Conservation (phyloP, 2,888 invertebrate species). For the Deilephila elpenor region DNA sequence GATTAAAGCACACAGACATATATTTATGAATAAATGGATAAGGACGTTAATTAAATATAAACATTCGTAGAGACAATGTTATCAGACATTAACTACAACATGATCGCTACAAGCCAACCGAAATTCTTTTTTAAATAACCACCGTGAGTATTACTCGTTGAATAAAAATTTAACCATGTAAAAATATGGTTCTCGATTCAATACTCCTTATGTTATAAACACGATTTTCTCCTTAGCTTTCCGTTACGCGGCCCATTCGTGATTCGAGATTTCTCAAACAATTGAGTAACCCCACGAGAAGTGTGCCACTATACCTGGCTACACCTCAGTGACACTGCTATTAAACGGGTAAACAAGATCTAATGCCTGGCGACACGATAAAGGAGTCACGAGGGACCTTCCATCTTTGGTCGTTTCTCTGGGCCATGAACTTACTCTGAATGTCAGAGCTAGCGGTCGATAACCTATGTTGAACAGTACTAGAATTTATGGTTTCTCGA, state of each 20-base stretch:
- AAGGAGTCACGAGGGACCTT: conserved; percentile 20
- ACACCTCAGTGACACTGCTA: not conserved
- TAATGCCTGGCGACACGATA: conserved; percentile 17
- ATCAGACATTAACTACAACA: no score
- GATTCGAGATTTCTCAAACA: not conserved
- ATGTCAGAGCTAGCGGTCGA: conserved; percentile 22
- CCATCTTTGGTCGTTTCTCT: conserved; percentile 21
- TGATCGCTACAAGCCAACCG: no score
- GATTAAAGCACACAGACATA: no score
- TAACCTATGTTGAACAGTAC: conserved; percentile 16
- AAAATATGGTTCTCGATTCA: no score
- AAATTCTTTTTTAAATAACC: no score
- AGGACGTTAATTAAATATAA: no score
- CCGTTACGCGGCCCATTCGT: not conserved
- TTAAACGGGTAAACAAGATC: conserved; percentile 13
- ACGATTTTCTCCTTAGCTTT: not conserved
- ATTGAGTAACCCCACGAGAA: not conserved
- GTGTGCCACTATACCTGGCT: not conserved
- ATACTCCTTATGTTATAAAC: no score
- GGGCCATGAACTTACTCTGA: conserved; percentile 22
- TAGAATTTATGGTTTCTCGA: conserved; percentile 23
- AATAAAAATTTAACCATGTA: no score
- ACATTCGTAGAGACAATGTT: no score
- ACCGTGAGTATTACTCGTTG: no score
- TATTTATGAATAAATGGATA: no score